phyloP scores from a whole-genome alignment of 2,113 vertebrate species.

The Sebastes fasciatus region DNA sequence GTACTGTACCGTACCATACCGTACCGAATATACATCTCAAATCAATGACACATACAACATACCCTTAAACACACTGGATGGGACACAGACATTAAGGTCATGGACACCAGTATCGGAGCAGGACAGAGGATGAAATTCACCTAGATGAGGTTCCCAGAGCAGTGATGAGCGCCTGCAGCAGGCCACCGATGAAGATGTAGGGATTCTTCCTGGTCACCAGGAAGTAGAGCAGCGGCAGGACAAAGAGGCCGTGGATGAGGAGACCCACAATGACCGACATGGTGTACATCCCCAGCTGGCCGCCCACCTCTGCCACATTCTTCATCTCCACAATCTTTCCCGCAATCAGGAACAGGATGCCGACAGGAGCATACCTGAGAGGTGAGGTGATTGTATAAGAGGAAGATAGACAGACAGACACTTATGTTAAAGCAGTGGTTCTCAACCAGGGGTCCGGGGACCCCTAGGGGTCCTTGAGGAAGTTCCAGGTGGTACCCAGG shows the following conservation, averaged over 20 bases:
- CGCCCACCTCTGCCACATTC: constrained; percentile 91
- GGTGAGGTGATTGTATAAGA: neutral
- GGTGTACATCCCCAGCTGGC: constrained; percentile 97
- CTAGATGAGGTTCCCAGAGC: constrained; percentile 97
- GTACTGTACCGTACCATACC: too few relatives aligned
- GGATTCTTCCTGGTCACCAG: constrained; percentile 93
- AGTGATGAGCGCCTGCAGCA: constrained; percentile 95
- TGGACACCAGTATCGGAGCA: neutral
- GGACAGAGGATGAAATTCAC: constrained; percentile 71
- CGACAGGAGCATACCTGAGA: constrained; percentile 94
- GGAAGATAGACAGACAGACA: neutral
- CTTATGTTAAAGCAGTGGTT: too few relatives aligned
- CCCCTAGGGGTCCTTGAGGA: too few relatives aligned
- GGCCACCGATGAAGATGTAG: constrained; percentile 90
- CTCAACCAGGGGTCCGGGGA: too few relatives aligned
- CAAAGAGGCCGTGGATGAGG: constrained; percentile 91
- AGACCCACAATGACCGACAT: constrained; percentile 93
- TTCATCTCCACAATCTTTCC: constrained; percentile 99
- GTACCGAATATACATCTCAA: neutral
- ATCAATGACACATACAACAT: neutral
- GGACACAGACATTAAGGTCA: neutral
- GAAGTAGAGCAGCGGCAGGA: constrained; percentile 94
- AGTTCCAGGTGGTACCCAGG: too few relatives aligned
- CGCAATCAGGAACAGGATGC: constrained; percentile 97
- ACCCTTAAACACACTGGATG: too few relatives aligned